A percentile compares a stretch with the other conserved stretches of the same genome.
Evolutionary conservation across 2,888 invertebrate species (phyloP).

Genomic region (Spicauda simplicius): DNA sequence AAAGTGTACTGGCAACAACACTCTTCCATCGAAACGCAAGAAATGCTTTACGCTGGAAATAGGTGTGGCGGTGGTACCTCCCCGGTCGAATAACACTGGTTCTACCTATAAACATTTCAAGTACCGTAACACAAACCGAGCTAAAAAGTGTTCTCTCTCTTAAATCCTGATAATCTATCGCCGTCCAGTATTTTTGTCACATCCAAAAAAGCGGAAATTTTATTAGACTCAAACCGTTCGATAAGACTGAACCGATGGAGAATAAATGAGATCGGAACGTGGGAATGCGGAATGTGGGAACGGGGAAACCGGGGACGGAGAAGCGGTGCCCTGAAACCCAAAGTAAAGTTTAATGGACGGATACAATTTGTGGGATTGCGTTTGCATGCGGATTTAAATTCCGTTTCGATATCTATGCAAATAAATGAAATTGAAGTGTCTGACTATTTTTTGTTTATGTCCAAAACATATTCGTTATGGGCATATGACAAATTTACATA

Average conservation of each 20-base stretch:
- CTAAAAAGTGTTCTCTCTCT: too few species aligned
- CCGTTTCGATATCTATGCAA: conserved; percentile 9
- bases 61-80: too few species aligned
- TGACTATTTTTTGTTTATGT: background rate
- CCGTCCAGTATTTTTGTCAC: background rate
- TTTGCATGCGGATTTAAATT: conserved; percentile 15
- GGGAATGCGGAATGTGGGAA: background rate
- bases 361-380: conserved; percentile 30
- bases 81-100: too few species aligned
- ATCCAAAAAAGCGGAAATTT: conserved; percentile 3
- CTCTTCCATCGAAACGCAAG: too few species aligned
- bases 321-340: conserved; percentile 7
- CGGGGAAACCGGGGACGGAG: too few species aligned
- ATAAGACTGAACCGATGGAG: background rate
- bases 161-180: too few species aligned
- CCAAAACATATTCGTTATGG: background rate
- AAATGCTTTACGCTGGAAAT: too few species aligned
- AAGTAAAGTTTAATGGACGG: conserved; percentile 34
- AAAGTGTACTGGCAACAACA: too few species aligned
- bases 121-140: too few species aligned
- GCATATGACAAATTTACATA: too few species aligned
- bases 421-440: background rate
- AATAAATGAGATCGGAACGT: conserved; percentile 8
- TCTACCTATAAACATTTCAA: too few species aligned
- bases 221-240: conserved; percentile 3